These are phyloP conservation scores for Campaea margaritaria DNA, from an alignment of 2,888 invertebrate species.

Conservation along the genomic window DNA sequence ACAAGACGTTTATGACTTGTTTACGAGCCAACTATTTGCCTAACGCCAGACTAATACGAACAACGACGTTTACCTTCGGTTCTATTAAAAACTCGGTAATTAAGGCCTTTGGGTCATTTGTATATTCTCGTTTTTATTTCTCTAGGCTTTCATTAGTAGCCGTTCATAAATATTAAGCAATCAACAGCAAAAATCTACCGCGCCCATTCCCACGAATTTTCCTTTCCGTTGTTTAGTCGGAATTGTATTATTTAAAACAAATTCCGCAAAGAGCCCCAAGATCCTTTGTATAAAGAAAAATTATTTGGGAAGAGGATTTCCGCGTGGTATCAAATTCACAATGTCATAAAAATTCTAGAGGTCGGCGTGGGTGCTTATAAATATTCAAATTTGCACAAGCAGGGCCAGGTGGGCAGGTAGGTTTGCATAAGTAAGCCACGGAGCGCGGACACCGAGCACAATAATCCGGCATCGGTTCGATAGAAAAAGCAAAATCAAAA, in stretches of 20 bases:
- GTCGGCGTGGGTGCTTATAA: constrained; percentile 52
- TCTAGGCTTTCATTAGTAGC: constrained; percentile 37
- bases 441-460: constrained; percentile 56
- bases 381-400: constrained; percentile 69
- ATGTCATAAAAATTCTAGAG: constrained; percentile 59
- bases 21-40: constrained; percentile 56
- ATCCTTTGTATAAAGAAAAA: constrained; percentile 45
- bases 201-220: constrained; percentile 32
- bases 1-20: constrained; percentile 71
- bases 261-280: constrained; percentile 45
- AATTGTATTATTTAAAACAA: constrained; percentile 45
- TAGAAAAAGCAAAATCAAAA: constrained; percentile 80
- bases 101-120: constrained; percentile 35
- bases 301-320: constrained; percentile 49
- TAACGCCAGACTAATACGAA: constrained; percentile 50
- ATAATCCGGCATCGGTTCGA: constrained; percentile 64
- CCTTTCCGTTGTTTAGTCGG: constrained; percentile 38
- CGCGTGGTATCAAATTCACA: constrained; percentile 56
- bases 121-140: constrained; percentile 38
- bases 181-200: constrained; percentile 41
- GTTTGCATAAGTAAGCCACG: constrained; percentile 66
- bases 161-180: constrained; percentile 46
- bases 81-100: constrained; percentile 21
- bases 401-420: constrained; percentile 55
- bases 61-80: constrained; percentile 60